Conservation (phyloP, 2,888 invertebrate genomes). For the Podabrus alpinus region DNA sequence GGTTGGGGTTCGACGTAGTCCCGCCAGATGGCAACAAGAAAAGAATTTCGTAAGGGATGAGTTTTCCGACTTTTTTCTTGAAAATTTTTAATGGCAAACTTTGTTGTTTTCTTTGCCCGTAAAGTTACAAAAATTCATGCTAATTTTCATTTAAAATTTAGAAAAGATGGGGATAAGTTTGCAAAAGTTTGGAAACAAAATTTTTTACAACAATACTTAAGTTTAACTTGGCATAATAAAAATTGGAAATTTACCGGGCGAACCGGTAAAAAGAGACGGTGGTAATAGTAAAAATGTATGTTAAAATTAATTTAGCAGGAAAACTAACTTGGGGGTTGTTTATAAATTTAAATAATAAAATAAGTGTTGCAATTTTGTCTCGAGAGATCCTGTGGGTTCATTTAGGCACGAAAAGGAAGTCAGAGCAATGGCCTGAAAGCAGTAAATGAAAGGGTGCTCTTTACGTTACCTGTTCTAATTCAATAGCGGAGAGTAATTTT, state of each 20-base stretch:
- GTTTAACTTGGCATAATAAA: neutral
- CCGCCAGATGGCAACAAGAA: neutral
- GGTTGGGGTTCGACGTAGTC: neutral
- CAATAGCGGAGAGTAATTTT: constrained; percentile 42
- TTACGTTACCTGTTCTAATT: constrained; percentile 49
- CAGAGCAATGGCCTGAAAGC: constrained; percentile 14
- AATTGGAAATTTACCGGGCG: neutral
- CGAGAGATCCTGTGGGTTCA: neutral
- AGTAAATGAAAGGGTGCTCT: constrained; percentile 16
- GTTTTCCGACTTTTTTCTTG: neutral
- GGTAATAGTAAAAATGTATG: neutral
- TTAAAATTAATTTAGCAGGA: neutral
- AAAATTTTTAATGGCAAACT: neutral
- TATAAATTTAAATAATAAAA: neutral
- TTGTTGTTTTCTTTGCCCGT: neutral
- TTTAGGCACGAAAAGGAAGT: constrained; percentile 8
- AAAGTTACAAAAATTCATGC: neutral
- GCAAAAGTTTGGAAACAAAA: neutral
- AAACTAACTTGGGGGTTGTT: neutral
- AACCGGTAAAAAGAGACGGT: neutral
- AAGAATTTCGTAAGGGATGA: neutral
- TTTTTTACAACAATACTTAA: neutral
- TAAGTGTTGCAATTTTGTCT: neutral
- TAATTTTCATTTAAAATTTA: neutral
- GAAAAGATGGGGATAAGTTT: neutral